Base-by-base conservation (phyloP, 2,888 invertebrate genomes). In the Rotaria socialis region DNA sequence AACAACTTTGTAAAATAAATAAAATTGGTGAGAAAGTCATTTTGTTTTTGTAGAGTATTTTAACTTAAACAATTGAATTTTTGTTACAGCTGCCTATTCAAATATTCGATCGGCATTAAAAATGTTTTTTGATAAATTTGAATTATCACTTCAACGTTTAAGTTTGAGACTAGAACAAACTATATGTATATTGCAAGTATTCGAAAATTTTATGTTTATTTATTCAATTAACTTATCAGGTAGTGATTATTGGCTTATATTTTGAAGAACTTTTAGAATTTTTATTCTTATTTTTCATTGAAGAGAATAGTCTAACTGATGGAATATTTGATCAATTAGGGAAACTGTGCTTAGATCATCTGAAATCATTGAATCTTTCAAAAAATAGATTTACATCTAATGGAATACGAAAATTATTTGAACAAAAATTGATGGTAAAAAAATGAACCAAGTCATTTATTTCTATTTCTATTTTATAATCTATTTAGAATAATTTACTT, bases 181-280 rank as follows among this genome's bases (percentile, higher is more conserved):
- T 24, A 80, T 80, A 4, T 80, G 43, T 80, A 47, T 47, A 43
- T 47, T 80, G 24, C 43, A 43, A 47, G 80, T 47, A 11, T 80
- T 80, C 10, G 80, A 80, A 80, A 80, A 80, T 80, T 80, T 80
- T 24, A 80, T 47, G 80, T 80, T 80, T 80, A 80, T 80, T 10
- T n/a, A 43, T 80, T 43, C 47, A 47, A 80, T 80, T 14, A 80
- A 80, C 47, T n/a, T 80, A 80, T 80, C 80, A n/a, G 80, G 80
- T 80, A 80, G 35, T 52, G 3, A 52, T 52, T 8, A 52, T 52
- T 52, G 7, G 47, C 11, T 11, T 47, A 10, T 47, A 47, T 47
- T 47, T 47, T 0, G 11, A 11, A 47, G 47, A 47, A 4, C 0
- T 47, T 47, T 47, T 47, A 47, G 7, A 16, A 16, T 3, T 19